A percentile compares a stretch with the other conserved stretches of the same genome.
phyloP scores from a whole-genome alignment of 2,888 invertebrate genomes.

The Orthonevra nobilis region DNA sequence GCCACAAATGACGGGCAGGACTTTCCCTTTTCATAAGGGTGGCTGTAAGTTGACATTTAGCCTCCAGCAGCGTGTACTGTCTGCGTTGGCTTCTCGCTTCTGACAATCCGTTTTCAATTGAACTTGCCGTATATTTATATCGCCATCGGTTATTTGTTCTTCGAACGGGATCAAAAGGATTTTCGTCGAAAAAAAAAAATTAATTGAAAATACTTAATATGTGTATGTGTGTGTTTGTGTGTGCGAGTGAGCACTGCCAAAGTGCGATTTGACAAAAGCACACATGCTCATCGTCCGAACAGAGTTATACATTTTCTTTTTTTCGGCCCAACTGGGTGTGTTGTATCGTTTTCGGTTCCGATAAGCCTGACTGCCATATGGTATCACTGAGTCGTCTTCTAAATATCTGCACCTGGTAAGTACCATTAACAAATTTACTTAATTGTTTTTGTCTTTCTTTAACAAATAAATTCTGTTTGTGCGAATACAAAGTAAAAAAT shows the following conservation, averaged over 20 bases:
- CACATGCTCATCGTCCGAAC: constrained; percentile 8
- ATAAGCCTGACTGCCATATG: constrained; percentile 61
- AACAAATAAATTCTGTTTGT: too few relatives aligned
- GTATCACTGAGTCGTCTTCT: constrained; percentile 2
- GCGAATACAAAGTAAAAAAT: too few relatives aligned
- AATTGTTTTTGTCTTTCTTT: too few relatives aligned
- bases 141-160: constrained; percentile 66
- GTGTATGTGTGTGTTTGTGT: constrained; percentile 26
- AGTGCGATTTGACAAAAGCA: constrained; percentile 51
- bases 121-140: constrained; percentile 50
- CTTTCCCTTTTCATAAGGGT: constrained; percentile 53
- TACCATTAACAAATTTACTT: too few relatives aligned
- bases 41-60: constrained; percentile 52
- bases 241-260: constrained; percentile 28
- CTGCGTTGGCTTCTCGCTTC: constrained; percentile 40
- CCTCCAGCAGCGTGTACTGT: constrained; percentile 40
- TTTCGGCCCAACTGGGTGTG: constrained; percentile 54
- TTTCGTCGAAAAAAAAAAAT: constrained; percentile 66
- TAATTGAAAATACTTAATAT: constrained; percentile 62
- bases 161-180: constrained; percentile 67
- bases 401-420: constrained; percentile 36
- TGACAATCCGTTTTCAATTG: constrained; percentile 53
- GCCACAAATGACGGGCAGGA: constrained; percentile 44
- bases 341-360: constrained; percentile 41
- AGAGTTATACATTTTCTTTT: constrained; percentile 34